These are phyloP conservation scores for Eupithecia dodoneata DNA, from an alignment of 2,888 invertebrate species.

Conservation along the genomic window DNA sequence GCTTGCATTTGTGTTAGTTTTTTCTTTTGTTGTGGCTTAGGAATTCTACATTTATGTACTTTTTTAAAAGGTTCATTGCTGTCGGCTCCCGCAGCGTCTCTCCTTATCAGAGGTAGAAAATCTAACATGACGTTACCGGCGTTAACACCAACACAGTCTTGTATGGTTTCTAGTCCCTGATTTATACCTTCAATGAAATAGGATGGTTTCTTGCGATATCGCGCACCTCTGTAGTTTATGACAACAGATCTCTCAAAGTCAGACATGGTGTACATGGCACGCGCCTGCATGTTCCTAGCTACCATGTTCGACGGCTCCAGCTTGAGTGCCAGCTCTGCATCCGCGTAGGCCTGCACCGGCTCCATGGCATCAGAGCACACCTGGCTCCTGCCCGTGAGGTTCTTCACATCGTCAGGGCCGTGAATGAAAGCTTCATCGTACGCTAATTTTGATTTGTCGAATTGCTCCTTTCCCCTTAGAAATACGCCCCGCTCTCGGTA, in stretches of 20 bases:
- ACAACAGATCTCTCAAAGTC: slow-evolving; percentile 77
- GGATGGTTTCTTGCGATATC: slow-evolving; percentile 69
- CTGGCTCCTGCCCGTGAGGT: slow-evolving; percentile 73
- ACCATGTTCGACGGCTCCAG: slow-evolving; percentile 74
- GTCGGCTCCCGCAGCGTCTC: slow-evolving; percentile 59
- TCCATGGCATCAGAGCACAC: slow-evolving; percentile 76
- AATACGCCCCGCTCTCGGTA: slow-evolving; percentile 76
- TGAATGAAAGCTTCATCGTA: slow-evolving; percentile 73
- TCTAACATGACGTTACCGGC: slow-evolving; percentile 76
- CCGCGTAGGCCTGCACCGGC: slow-evolving; percentile 72
- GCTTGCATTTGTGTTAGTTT: slow-evolving; percentile 77
- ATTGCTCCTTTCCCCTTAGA: slow-evolving; percentile 74
- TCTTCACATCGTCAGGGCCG: slow-evolving; percentile 68
- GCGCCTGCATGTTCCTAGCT: slow-evolving; percentile 76
- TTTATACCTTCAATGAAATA: slow-evolving; percentile 79
- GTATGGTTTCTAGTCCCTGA: slow-evolving; percentile 76
- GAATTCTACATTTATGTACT: slow-evolving; percentile 70
- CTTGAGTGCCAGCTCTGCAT: slow-evolving; percentile 75
- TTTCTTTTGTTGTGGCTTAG: slow-evolving; percentile 60
- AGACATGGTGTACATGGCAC: slow-evolving; percentile 78
- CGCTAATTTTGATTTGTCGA: slow-evolving; percentile 73
- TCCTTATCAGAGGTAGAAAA: slow-evolving; percentile 74
- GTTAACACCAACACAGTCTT: slow-evolving; percentile 76
- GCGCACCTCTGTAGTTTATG: slow-evolving; percentile 73
- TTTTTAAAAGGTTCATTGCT: slow-evolving; percentile 59